Evolutionary conservation across 2,888 invertebrate genomes (phyloP).

Genomic region (Orchestes rusci): DNA sequence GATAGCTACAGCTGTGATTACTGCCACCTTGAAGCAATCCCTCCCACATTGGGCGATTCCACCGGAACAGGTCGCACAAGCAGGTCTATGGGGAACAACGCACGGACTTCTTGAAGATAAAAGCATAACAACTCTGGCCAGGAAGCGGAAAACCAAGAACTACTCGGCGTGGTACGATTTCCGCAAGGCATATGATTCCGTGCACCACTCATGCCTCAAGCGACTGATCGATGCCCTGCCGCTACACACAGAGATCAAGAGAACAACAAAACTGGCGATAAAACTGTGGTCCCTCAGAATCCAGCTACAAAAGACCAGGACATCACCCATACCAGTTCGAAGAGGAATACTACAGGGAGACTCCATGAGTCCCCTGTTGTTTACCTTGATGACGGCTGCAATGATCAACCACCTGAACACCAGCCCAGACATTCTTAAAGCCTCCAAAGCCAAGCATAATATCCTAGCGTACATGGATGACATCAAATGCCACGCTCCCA

Average conservation of each 20-base stretch:
- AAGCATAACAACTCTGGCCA: no score
- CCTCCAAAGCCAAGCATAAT: slow-evolving; percentile 2
- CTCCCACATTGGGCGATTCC: no score
- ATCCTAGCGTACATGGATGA: slow-evolving; percentile 25
- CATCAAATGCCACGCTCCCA: slow-evolving; percentile 11
- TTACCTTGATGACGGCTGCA: slow-evolving; percentile 21
- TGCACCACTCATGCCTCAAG: slow-evolving; percentile 16
- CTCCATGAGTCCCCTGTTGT: no score
- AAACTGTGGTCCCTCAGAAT: no score
- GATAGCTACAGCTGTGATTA: slow-evolving; percentile 27
- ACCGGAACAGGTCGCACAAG: slow-evolving; percentile 23
- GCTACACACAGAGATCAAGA: neutral
- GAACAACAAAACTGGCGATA: no score
- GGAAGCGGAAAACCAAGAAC: no score
- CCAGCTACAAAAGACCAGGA: no score
- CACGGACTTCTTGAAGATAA: slow-evolving; percentile 23
- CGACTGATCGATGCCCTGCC: slow-evolving; percentile 16
- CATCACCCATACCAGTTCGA: slow-evolving; percentile 5
- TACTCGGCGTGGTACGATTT: no score
- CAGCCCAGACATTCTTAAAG: slow-evolving; percentile 5
- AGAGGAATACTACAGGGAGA: slow-evolving; percentile 20
- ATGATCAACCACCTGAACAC: slow-evolving; percentile 15
- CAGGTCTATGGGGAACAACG: slow-evolving; percentile 25
- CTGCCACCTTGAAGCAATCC: no score
- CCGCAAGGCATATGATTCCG: slow-evolving; percentile 23